phyloP scores from a whole-genome alignment of 2,113 vertebrate species.

The Fregetta grallaria region DNA sequence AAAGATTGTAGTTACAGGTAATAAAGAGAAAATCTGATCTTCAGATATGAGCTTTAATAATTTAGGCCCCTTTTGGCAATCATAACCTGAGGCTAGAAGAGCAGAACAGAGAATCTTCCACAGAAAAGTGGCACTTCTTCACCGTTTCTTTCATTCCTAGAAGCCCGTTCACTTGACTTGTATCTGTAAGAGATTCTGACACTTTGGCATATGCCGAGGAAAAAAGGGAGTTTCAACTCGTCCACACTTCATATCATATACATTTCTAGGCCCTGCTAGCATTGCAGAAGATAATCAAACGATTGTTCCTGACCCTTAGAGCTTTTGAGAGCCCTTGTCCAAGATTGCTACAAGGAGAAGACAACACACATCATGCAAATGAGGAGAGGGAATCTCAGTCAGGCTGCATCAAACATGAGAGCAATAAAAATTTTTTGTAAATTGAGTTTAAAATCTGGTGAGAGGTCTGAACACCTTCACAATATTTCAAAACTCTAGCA shows the following conservation, averaged over 20 bases:
- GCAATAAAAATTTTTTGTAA: neutral
- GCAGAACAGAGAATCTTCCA: neutral
- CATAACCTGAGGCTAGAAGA: neutral
- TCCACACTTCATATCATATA: neutral
- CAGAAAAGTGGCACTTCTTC: neutral
- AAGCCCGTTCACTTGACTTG: neutral
- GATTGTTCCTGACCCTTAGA: neutral
- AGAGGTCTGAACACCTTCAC: neutral
- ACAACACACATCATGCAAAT: neutral
- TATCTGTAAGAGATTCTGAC: neutral
- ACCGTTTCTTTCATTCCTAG: neutral
- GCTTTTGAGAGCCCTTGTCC: neutral
- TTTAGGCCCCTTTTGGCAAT: neutral
- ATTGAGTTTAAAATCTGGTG: neutral
- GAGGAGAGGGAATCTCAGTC: neutral
- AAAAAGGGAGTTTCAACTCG: neutral
- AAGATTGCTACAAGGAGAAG: neutral
- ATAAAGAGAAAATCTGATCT: neutral
- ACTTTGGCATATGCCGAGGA: neutral
- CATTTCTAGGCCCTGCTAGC: neutral
- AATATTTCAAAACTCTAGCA: neutral
- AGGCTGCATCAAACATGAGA: neutral
- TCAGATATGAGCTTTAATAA: neutral
- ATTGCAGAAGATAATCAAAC: neutral
- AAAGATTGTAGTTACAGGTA: neutral